Percentiles rank a stretch among this genome's conserved stretches.
These are phyloP conservation scores for Philonicus albiceps DNA, from an alignment of 2,888 invertebrate species.

Conservation along the genomic window DNA sequence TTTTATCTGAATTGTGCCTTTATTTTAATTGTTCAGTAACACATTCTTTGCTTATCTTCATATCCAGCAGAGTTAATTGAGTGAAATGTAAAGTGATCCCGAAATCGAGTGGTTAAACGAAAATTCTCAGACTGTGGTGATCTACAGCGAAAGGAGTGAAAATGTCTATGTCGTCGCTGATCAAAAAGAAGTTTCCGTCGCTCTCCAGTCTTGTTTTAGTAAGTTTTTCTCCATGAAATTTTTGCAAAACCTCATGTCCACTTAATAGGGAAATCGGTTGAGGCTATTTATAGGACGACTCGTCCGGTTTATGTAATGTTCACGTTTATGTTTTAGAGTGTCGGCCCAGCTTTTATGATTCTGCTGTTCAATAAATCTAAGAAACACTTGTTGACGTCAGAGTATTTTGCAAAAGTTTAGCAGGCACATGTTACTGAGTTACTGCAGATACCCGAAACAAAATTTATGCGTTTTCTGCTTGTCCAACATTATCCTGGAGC, in stretches of 20 bases:
- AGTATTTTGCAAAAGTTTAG: not conserved
- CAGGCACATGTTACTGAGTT: not conserved
- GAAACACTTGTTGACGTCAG: constrained; percentile 41
- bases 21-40: not conserved
- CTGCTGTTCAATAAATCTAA: constrained; percentile 16
- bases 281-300: constrained; percentile 47
- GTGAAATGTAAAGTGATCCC: constrained; percentile 19
- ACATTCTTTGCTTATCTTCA: not conserved
- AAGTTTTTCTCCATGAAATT: constrained; percentile 54
- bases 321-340: constrained; percentile 26
- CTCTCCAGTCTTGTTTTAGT: constrained; percentile 65
- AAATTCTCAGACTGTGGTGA: not conserved
- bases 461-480: not conserved
- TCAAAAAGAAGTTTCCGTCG: constrained; percentile 66
- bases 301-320: constrained; percentile 44
- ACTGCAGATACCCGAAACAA: not conserved
- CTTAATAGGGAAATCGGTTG: constrained; percentile 19
- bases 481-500: not conserved
- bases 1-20: not conserved
- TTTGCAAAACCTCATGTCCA: not conserved
- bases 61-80: not conserved
- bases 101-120: not conserved
- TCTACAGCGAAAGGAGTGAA: not conserved
- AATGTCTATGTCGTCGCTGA: constrained; percentile 51
- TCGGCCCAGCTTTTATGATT: constrained; percentile 13